Evolutionary conservation across 2,888 invertebrate species (phyloP).

Genomic region (Stegana nigrithorax): DNA sequence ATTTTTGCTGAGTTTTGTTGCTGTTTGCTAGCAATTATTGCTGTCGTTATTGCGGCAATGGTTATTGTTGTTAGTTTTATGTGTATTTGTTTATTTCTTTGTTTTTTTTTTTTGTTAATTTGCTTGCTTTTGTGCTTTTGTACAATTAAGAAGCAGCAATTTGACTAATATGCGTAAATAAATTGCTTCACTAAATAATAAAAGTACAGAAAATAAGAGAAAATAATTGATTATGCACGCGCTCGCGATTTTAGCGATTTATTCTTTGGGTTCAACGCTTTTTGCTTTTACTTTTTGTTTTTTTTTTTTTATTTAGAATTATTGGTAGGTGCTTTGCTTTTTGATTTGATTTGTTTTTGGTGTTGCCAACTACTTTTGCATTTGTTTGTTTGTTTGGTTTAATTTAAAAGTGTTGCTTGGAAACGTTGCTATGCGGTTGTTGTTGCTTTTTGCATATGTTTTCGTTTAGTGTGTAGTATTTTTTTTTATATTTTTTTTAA

Average conservation of each 20-base stretch:
- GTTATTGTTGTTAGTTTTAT: slow-evolving; percentile 24
- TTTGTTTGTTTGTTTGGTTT: slow-evolving; percentile 34
- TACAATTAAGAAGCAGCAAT: neutral
- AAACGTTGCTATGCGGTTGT: slow-evolving; percentile 47
- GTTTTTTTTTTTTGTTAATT: slow-evolving; percentile 2
- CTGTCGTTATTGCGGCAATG: slow-evolving; percentile 28
- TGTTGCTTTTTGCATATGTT: slow-evolving; percentile 38
- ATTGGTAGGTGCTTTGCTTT: slow-evolving; percentile 29
- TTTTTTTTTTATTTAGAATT: slow-evolving; percentile 30
- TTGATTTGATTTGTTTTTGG: slow-evolving; percentile 33
- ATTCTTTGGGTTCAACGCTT: slow-evolving; percentile 28
- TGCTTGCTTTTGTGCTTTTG: slow-evolving; percentile 1
- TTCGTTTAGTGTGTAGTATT: slow-evolving; percentile 23
- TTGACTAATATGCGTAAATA: neutral
- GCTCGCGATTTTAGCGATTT: neutral
- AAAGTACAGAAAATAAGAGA: too few species aligned
- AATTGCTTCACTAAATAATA: too few species aligned
- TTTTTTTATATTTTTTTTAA: slow-evolving; percentile 26
- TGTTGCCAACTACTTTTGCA: slow-evolving; percentile 18
- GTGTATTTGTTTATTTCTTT: slow-evolving; percentile 5
- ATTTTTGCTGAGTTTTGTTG: slow-evolving; percentile 17
- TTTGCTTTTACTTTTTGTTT: slow-evolving; percentile 25
- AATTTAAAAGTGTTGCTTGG: slow-evolving; percentile 23
- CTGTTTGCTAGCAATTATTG: neutral
- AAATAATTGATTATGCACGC: slow-evolving; percentile 16